Conservation (phyloP, 1,140 invertebrate genomes). For the Battus philenor region DNA sequence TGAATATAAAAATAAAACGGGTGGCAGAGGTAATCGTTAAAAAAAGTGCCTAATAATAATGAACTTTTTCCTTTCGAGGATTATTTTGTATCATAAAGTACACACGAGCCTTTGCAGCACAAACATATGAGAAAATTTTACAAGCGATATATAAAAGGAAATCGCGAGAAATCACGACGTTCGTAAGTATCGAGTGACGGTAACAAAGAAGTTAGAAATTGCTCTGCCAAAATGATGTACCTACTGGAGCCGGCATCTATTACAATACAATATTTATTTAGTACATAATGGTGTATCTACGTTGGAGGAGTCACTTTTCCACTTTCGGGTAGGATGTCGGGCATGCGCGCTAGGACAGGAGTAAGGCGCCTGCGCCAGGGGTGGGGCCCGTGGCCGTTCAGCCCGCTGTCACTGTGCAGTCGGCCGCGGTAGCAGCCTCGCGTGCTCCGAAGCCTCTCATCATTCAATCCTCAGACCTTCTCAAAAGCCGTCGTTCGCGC, state of each 20-base stretch:
- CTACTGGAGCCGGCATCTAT: constrained; percentile 45
- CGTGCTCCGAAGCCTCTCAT: constrained; percentile 36
- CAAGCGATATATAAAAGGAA: no score
- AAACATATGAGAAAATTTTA: not conserved
- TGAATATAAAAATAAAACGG: constrained; percentile 30
- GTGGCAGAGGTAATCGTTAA: constrained; percentile 8
- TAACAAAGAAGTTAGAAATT: constrained; percentile 30
- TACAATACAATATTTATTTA: constrained; percentile 70
- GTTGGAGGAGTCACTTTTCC: constrained; percentile 73
- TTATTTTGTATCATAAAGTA: no score
- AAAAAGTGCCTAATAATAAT: constrained; percentile 7
- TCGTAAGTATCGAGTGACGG: not conserved
- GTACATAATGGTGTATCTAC: constrained; percentile 70
- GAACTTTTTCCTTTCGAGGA: constrained; percentile 12
- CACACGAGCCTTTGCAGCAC: no score
- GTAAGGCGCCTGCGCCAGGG: constrained; percentile 61
- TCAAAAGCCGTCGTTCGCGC: constrained; percentile 57
- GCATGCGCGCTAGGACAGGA: constrained; percentile 52
- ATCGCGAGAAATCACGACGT: not conserved
- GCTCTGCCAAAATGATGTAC: constrained; percentile 49
- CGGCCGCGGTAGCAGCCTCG: constrained; percentile 56
- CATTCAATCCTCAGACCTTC: constrained; percentile 31
- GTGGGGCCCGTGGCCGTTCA: constrained; percentile 61
- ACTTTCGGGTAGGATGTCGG: constrained; percentile 72
- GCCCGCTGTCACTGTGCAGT: constrained; percentile 66